Conservation (phyloP, 2,888 invertebrate genomes). For the Cosmia pyralina region DNA sequence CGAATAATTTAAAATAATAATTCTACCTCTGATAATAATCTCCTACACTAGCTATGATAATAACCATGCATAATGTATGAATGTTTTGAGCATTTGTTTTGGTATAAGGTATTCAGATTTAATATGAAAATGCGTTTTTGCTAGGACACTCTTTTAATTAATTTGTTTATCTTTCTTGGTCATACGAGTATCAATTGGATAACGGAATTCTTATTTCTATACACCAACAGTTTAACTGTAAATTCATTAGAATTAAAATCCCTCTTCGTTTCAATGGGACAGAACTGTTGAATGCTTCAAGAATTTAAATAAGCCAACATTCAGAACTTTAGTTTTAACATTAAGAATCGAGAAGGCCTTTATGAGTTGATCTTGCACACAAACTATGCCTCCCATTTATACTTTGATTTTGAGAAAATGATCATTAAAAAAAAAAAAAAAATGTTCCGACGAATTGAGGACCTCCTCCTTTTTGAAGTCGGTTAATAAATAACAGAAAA, state of each 20-base stretch:
- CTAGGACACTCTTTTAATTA: background rate
- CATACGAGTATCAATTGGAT: background rate
- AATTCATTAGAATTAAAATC: background rate
- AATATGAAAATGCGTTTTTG: background rate
- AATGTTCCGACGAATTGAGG: no score
- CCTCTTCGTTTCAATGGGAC: background rate
- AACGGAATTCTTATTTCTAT: background rate
- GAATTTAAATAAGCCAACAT: background rate
- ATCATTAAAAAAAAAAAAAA: background rate
- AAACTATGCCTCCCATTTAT: background rate
- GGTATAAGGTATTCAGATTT: conserved; percentile 10
- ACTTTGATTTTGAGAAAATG: background rate
- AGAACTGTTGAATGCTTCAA: background rate
- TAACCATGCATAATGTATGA: conserved; percentile 51
- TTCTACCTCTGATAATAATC: conserved; percentile 51
- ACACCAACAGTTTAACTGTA: background rate
- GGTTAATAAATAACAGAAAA: no score
- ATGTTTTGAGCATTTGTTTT: conserved; percentile 47
- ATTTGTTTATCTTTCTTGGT: background rate
- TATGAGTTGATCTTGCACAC: background rate
- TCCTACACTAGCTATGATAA: conserved; percentile 47
- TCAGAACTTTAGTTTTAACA: background rate
- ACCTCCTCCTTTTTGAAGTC: no score
- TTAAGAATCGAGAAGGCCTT: background rate
- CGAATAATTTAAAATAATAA: conserved; percentile 29